Percentiles rank a stretch among this genome's conserved stretches.
Conservation (phyloP, 1,140 invertebrate genomes). For the Thaumatotibia leucotreta region DNA sequence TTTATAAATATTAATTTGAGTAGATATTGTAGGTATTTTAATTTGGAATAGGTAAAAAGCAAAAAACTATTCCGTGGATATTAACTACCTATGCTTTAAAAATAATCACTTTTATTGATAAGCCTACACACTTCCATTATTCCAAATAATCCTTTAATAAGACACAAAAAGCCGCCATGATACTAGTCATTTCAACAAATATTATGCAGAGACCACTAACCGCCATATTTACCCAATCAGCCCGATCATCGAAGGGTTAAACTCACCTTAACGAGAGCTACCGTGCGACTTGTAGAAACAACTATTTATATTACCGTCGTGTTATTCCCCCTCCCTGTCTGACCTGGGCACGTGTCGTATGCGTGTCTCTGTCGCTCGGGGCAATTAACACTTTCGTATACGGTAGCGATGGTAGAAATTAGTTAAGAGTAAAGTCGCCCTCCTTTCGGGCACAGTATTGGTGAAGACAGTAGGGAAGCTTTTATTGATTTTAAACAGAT, state of each 20-base stretch:
- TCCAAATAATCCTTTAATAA: background rate
- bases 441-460: conserved; percentile 27
- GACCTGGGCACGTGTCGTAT: conserved; percentile 16
- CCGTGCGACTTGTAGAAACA: conserved; percentile 46
- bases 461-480: background rate
- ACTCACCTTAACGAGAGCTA: conserved; percentile 52
- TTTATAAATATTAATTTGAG: too few relatives aligned
- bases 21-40: background rate
- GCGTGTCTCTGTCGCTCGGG: conserved; percentile 32
- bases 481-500: background rate
- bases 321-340: conserved; percentile 30
- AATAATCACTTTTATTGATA: background rate
- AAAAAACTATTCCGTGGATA: too few relatives aligned
- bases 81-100: background rate
- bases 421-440: conserved; percentile 48
- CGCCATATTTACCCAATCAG: background rate
- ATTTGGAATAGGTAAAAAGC: too few relatives aligned
- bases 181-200: background rate
- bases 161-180: background rate
- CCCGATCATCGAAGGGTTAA: conserved; percentile 37
- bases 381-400: conserved; percentile 65
- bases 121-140: too few relatives aligned
- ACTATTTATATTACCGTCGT: conserved; percentile 54
- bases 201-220: background rate
- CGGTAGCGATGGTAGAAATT: conserved; percentile 67